Conservation (phyloP, 2,113 vertebrate species). For the Martes martes region DNA sequence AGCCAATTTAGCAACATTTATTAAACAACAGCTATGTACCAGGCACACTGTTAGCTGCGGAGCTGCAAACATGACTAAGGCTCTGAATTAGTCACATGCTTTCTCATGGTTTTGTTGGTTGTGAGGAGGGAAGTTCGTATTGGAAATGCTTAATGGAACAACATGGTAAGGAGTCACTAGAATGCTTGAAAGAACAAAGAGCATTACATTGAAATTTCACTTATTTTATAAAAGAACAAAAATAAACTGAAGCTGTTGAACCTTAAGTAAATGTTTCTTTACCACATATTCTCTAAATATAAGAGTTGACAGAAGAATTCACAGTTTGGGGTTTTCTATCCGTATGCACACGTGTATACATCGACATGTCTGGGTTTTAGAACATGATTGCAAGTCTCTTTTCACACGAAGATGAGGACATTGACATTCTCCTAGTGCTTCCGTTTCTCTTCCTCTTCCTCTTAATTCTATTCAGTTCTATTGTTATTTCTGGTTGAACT, state of each 20-base stretch:
- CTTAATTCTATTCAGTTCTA: background rate
- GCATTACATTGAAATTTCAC: background rate
- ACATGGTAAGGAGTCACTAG: background rate
- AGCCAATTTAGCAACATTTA: background rate
- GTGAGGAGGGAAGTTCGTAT: background rate
- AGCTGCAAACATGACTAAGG: background rate
- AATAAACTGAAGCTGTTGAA: background rate
- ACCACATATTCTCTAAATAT: background rate
- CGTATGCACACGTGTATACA: accelerated
- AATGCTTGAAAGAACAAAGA: background rate
- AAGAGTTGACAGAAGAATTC: background rate
- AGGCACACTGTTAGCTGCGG: background rate
- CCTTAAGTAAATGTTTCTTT: constrained; percentile 1
- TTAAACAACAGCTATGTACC: background rate
- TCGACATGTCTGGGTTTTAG: background rate
- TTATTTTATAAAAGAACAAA: constrained; percentile 18
- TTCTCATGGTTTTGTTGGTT: background rate
- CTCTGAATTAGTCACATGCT: background rate
- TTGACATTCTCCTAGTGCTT: background rate
- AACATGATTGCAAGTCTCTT: background rate
- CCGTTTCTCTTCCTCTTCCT: background rate
- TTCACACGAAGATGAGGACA: background rate
- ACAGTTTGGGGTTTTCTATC: background rate
- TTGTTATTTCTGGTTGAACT: background rate
- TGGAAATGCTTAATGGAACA: background rate